Evolutionary conservation across 2,888 invertebrate species (phyloP).

Genomic region (Chaetoderma sp.): DNA sequence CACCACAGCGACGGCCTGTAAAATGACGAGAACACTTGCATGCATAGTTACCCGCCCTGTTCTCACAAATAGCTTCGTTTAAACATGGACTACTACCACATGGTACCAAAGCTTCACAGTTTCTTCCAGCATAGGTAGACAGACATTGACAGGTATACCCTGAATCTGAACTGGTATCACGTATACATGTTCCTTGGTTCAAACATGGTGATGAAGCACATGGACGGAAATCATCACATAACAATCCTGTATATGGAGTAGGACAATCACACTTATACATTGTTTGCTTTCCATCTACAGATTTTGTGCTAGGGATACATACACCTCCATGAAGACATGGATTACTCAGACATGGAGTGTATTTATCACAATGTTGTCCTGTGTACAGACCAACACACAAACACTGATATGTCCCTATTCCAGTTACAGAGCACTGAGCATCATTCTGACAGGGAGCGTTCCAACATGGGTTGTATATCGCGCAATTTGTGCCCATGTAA

Average conservation of each 20-base stretch:
- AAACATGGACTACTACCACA: constrained; percentile 46
- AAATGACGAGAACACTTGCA: constrained; percentile 31
- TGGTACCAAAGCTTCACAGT: constrained; percentile 39
- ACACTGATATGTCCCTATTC: too few species aligned
- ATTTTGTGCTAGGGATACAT: constrained; percentile 10
- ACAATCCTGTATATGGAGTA: not conserved
- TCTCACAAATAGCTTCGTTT: constrained; percentile 42
- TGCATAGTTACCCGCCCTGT: constrained; percentile 17
- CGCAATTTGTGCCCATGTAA: constrained; percentile 46
- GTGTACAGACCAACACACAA: too few species aligned
- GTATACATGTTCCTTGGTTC: constrained; percentile 50
- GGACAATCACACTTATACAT: constrained; percentile 4
- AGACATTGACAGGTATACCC: constrained; percentile 34
- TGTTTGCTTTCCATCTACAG: not conserved
- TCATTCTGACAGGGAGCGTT: too few species aligned
- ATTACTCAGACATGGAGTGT: too few species aligned
- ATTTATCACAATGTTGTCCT: too few species aligned
- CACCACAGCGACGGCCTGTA: constrained; percentile 36
- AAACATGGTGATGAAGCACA: constrained; percentile 36
- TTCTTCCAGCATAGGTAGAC: constrained; percentile 35
- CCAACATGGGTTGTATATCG: too few species aligned
- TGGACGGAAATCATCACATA: not conserved
- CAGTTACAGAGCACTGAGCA: too few species aligned
- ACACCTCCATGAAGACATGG: constrained; percentile 46
- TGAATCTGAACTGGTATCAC: not conserved